Conservation (phyloP, 2,113 vertebrate species). For the Caranx ignobilis region DNA sequence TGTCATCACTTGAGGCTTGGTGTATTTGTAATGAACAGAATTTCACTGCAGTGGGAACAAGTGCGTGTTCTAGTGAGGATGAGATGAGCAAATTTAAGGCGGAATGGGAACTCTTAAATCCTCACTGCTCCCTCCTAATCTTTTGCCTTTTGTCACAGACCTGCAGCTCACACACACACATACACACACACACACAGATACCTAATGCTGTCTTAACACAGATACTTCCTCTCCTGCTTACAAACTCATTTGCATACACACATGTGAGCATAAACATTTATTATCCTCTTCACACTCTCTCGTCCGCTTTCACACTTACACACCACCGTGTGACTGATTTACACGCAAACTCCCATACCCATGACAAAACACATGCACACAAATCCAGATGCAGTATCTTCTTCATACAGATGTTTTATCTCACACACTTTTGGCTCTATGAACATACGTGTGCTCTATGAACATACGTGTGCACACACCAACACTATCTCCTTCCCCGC, state of each 20-base stretch:
- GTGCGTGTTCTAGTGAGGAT: constrained; percentile 22
- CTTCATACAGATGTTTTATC: constrained; percentile 35
- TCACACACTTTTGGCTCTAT: constrained; percentile 5
- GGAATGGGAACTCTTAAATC: constrained; percentile 64
- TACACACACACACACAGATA: constrained; percentile 25
- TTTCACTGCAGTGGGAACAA: constrained; percentile 22
- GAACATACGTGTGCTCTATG: neutral
- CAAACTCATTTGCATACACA: constrained; percentile 53
- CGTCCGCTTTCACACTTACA: neutral
- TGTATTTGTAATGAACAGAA: constrained; percentile 22
- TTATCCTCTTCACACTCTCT: constrained; percentile 19
- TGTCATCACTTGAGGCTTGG: neutral
- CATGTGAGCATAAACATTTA: constrained; percentile 37
- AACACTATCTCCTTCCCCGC: neutral
- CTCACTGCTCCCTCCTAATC: constrained; percentile 62
- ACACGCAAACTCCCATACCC: constrained; percentile 30
- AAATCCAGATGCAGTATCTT: constrained; percentile 22
- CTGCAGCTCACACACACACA: constrained; percentile 38
- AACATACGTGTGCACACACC: neutral
- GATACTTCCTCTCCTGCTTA: constrained; percentile 48
- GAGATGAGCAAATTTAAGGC: constrained; percentile 47
- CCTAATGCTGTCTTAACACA: constrained; percentile 53
- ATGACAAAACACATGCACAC: constrained; percentile 1
- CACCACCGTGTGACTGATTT: constrained; percentile 8
- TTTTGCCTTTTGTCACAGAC: constrained; percentile 67